Base-by-base conservation (phyloP, 92 coral and sea anemone genomes). In the Anthopleura xanthogrammica region DNA sequence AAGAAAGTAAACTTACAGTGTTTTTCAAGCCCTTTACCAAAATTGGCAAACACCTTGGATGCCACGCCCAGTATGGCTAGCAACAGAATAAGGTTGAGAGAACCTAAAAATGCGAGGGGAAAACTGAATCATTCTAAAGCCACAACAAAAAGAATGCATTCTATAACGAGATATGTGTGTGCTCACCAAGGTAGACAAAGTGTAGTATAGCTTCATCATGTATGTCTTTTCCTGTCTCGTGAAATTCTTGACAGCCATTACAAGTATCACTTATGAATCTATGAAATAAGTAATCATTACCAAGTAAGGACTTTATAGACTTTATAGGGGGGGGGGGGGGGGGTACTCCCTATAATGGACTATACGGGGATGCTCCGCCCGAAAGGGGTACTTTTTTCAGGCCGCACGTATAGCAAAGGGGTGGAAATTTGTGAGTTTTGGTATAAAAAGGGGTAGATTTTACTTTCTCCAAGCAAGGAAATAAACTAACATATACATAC, bases 161-260 rank as follows among this genome's bases (percentile, higher is more conserved):
- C 10, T 62, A 62, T 2, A n/a, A 62, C 1, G 24, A 62, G 16
- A 5, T 12, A 7, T n/a, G 11, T n/a, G 23, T 64, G 14, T 46
- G 16, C 88, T 77, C 83, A 93, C 97, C 91, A 82, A 93, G 78
- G 52, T 93, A 93, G 40, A 83, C 89, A 79, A 91, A 91, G 77
- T 93, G 97, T 75, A 91, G 83, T 42, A 91, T 81, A 13, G 95
- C 97, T 77, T 93, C 97, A 29, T 60, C 86, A n/a, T 94, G 97
- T 66, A 93, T 91, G 83, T 93, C 97, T 73, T 93, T 82, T 8
- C 97, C 97, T 68, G 83, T 89, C 16, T 70, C 14, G 85, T 85
- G 85, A 85, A 93, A 91, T 75, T 89, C 94, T 57, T 83, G 57
- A 75, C 97, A 93, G 73, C 97, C 97, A 11, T 22, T 85, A 60